Percentiles rank a stretch among this genome's conserved stretches.
Conservation (phyloP, 2,797 vertebrate genomes). For the Macropus fuliginosus region DNA sequence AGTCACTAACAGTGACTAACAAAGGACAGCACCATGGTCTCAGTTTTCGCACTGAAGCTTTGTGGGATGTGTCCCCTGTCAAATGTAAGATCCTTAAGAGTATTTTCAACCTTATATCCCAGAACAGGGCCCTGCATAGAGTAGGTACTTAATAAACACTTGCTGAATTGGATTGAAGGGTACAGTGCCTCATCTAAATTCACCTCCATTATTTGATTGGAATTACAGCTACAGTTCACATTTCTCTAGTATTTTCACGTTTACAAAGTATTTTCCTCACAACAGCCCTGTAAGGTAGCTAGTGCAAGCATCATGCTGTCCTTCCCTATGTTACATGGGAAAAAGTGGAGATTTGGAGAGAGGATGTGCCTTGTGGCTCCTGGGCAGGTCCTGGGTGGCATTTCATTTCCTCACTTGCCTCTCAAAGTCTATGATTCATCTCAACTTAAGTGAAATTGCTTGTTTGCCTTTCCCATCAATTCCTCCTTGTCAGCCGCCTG, state of each 20-base stretch:
- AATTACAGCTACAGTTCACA: too few species aligned
- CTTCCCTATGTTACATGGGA: background rate
- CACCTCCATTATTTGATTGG: background rate
- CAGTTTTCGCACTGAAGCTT: background rate
- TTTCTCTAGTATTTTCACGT: too few species aligned
- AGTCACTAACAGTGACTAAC: too few species aligned
- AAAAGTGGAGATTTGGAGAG: background rate
- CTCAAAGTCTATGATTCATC: background rate
- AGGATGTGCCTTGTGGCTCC: background rate
- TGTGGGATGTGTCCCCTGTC: too few species aligned
- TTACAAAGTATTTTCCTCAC: background rate
- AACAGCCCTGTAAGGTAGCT: background rate
- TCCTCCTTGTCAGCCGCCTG: background rate
- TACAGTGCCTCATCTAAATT: background rate
- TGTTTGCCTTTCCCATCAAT: background rate
- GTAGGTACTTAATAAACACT: background rate
- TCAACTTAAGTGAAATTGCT: background rate
- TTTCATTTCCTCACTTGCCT: background rate
- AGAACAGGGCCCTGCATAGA: background rate
- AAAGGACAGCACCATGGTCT: background rate
- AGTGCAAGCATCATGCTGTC: background rate
- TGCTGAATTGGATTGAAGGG: background rate
- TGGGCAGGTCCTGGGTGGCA: background rate
- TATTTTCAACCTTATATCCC: background rate
- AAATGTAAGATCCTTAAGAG: background rate